phyloP scores from a whole-genome alignment of 2,113 vertebrate genomes.

The Alligator mississippiensis region DNA sequence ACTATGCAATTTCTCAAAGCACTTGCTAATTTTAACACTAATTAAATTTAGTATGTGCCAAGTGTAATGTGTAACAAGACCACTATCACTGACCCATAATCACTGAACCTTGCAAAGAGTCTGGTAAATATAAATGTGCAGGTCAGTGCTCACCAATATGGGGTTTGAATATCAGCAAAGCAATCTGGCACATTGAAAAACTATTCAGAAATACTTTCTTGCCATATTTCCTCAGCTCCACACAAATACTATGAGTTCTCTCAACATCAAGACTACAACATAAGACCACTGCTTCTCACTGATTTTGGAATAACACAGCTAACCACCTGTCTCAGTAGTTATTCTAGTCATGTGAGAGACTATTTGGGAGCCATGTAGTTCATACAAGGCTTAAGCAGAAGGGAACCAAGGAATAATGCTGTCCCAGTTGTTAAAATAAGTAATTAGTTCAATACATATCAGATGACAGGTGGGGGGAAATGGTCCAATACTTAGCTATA shows the following conservation, averaged over 20 bases:
- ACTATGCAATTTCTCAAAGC: too few species aligned
- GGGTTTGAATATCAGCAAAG: background rate
- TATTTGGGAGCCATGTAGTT: background rate
- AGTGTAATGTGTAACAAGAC: too few species aligned
- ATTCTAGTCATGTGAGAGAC: background rate
- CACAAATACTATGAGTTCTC: fast-evolving
- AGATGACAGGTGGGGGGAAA: background rate
- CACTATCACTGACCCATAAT: background rate
- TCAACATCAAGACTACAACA: background rate
- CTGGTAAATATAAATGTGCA: background rate
- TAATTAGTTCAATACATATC: background rate
- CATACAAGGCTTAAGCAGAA: background rate
- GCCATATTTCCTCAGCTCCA: background rate
- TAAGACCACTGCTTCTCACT: background rate
- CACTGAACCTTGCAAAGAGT: background rate
- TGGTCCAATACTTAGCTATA: background rate
- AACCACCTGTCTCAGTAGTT: background rate
- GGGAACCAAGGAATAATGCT: background rate
- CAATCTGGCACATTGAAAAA: background rate
- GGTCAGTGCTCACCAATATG: background rate
- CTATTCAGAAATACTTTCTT: background rate
- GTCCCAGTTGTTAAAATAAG: background rate
- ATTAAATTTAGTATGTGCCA: too few species aligned
- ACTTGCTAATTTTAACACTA: too few species aligned
- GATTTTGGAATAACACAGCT: background rate